Percentiles rank a stretch among this genome's conserved stretches.
These are phyloP conservation scores for Rutpela maculata DNA, from an alignment of 2,888 invertebrate species.

Conservation along the genomic window DNA sequence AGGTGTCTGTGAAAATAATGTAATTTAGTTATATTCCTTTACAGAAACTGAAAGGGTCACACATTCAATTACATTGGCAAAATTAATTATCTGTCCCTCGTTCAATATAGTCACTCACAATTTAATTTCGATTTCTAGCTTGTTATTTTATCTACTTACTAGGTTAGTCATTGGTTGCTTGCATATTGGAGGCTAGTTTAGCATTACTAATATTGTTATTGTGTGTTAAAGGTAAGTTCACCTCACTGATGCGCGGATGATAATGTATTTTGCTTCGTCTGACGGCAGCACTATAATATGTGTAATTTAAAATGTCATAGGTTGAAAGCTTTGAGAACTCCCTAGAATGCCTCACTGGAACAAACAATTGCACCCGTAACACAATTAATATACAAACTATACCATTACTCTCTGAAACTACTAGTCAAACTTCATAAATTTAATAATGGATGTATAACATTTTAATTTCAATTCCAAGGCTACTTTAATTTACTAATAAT, in stretches of 20 bases:
- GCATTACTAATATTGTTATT: conserved; percentile 8
- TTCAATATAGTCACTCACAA: neutral
- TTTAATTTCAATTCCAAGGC: conserved; percentile 1
- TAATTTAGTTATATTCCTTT: conserved; percentile 16
- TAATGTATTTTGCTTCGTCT: conserved; percentile 12
- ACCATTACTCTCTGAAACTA: neutral
- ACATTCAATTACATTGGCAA: conserved; percentile 2
- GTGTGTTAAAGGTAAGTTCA: neutral
- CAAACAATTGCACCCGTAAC: conserved; percentile 27
- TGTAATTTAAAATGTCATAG: conserved; percentile 16
- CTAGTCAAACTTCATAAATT: conserved; percentile 20
- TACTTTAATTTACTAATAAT: neutral
- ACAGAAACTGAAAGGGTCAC: conserved; percentile 9
- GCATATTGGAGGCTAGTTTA: neutral
- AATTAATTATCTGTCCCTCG: conserved; percentile 14
- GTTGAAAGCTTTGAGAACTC: conserved; percentile 1
- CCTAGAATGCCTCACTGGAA: neutral
- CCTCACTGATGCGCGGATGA: neutral
- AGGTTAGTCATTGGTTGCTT: neutral
- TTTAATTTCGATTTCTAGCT: neutral
- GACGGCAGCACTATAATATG: neutral
- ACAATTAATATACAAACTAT: conserved; percentile 20
- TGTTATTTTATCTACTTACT: neutral
- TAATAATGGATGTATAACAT: conserved; percentile 19
- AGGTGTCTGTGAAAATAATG: neutral